Evolutionary conservation across 53 echinoderm and acorn worm genomes (phyloP).

Genomic region (Henricia sp.): DNA sequence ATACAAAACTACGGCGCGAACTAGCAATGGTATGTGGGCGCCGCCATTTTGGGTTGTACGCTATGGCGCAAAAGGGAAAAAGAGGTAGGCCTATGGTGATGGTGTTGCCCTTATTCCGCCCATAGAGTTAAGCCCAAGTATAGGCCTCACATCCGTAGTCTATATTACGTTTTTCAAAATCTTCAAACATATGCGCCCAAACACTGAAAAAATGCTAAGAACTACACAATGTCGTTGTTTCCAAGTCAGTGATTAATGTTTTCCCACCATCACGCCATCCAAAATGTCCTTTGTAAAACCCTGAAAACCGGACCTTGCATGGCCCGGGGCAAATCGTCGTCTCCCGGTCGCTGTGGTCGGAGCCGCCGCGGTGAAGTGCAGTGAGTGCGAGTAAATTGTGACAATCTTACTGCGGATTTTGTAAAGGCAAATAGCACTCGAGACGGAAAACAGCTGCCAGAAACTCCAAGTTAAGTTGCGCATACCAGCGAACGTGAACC

Average conservation of each 20-base stretch:
- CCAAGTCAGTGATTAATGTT: not conserved
- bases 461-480: not conserved
- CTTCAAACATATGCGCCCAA: too few relatives aligned
- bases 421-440: slow-evolving; percentile 27
- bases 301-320: not conserved
- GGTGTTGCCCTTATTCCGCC: too few relatives aligned
- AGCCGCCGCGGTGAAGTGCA: slow-evolving; percentile 10
- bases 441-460: slow-evolving; percentile 24
- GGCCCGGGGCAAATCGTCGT: slow-evolving; percentile 13
- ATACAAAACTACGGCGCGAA: too few relatives aligned
- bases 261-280: not conserved
- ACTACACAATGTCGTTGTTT: too few relatives aligned
- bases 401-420: slow-evolving; percentile 17
- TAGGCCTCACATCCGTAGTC: too few relatives aligned
- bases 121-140: too few relatives aligned
- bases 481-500: slow-evolving; percentile 3
- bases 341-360: not conserved
- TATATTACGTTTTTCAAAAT: too few relatives aligned
- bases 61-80: too few relatives aligned
- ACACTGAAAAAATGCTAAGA: too few relatives aligned
- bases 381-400: slow-evolving; percentile 35
- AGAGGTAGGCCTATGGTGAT: too few relatives aligned
- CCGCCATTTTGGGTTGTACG: too few relatives aligned
- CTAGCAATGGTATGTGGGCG: too few relatives aligned
- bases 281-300: not conserved